phyloP scores from a whole-genome alignment of 2,888 invertebrate species.

The Tipula lateralis region DNA sequence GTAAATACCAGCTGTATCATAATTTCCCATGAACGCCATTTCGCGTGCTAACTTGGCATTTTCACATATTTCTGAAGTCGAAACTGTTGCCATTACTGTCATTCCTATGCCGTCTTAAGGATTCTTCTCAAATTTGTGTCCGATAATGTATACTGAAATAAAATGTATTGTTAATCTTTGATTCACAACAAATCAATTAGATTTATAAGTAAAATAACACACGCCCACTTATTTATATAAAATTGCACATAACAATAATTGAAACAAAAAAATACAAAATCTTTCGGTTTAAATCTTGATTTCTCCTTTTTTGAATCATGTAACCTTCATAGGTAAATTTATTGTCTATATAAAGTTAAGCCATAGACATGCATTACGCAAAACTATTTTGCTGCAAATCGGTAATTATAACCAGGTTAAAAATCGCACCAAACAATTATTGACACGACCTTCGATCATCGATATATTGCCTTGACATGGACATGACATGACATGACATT shows the following conservation, averaged over 20 bases:
- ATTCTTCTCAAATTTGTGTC: neutral
- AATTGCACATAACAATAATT: neutral
- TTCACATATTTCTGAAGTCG: slow-evolving; percentile 87
- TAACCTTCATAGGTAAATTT: neutral
- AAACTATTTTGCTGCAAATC: neutral
- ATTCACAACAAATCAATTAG: neutral
- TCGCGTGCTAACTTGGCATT: slow-evolving; percentile 93
- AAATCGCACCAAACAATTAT: neutral
- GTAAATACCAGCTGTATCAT: slow-evolving; percentile 89
- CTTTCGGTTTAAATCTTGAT: neutral
- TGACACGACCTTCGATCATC: neutral
- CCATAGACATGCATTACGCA: neutral
- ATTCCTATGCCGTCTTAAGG: slow-evolving; percentile 47
- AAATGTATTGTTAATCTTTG: neutral
- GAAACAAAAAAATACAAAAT: neutral
- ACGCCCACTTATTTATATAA: neutral
- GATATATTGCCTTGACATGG: neutral
- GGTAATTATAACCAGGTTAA: no score
- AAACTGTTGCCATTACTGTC: slow-evolving; percentile 78
- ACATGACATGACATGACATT: neutral
- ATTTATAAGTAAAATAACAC: neutral
- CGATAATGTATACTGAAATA: neutral
- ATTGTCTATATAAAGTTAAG: neutral
- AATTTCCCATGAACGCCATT: slow-evolving; percentile 91
- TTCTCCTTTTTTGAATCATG: neutral